Evolutionary conservation across 2,888 invertebrate species (phyloP).

Genomic region (Ormyrus pomaceus): DNA sequence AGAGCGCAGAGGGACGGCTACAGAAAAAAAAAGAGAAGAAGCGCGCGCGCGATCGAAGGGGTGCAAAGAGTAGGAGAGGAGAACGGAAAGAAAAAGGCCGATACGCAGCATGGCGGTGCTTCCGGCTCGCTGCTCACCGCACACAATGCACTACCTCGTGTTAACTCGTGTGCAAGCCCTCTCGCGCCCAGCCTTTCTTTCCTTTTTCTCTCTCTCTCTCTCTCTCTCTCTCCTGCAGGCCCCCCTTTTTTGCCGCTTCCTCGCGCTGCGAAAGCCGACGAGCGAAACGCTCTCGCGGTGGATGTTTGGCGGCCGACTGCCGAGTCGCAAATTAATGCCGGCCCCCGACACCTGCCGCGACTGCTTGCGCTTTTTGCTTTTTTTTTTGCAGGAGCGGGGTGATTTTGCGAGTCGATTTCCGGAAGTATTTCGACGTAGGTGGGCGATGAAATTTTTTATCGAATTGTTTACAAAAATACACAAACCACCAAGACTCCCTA

Average conservation of each 20-base stretch:
- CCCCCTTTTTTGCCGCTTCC: neutral
- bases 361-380: neutral
- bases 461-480: too few species aligned
- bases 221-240: neutral
- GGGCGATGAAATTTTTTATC: too few species aligned
- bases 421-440: too few species aligned
- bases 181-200: constrained; percentile 15
- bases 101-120: constrained; percentile 74
- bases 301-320: too few species aligned
- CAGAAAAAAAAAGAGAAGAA: neutral
- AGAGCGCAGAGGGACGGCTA: neutral
- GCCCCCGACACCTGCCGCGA: neutral
- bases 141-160: constrained; percentile 73
- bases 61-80: constrained; percentile 11
- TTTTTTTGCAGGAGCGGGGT: too few species aligned
- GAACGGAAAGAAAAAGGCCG: constrained; percentile 68
- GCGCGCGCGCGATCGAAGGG: neutral
- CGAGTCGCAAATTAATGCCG: too few species aligned
- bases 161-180: constrained; percentile 67
- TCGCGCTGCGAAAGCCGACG: too few species aligned
- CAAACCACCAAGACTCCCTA: too few species aligned
- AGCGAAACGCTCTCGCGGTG: too few species aligned
- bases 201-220: constrained; percentile 16
- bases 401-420: too few species aligned
- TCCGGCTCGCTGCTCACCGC: constrained; percentile 75